Evolutionary conservation across 2,888 invertebrate species (phyloP), one percentile per base, ranked within the genome.

Genomic region (Tinea semifulvella): DNA sequence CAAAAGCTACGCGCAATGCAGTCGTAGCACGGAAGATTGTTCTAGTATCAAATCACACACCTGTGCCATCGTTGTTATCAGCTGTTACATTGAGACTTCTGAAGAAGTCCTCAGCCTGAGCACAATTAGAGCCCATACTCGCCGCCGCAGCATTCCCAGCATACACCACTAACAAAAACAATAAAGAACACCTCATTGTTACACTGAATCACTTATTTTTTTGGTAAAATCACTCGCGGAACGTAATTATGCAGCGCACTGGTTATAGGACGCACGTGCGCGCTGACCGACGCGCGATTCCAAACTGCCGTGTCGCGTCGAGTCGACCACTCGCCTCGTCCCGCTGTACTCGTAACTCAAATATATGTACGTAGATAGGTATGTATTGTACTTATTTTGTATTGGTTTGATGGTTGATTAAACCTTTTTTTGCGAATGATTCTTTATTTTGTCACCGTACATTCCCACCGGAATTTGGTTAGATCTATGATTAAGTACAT

Each of bases 31-130:
- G n/a, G n/a, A n/a, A n/a, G n/a, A n/a, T n/a, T n/a, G n/a, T n/a
- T n/a, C n/a, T n/a, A n/a, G n/a, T n/a, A n/a, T n/a, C n/a, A n/a
- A n/a, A n/a, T n/a, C n/a, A n/a, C 31, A 64, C 70, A 80, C 79
- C 79, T 80, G 79, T 68, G 61, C 65, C 65, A 47, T 66, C 60
- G 59, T 60, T 67, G 56, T 73, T 73, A 62, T 77, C 77, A 75
- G 77, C 79, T 76, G 80, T 68, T 63, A 65, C 63, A 59, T 79
- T 77, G 63, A 75, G 71, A 52, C 72, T 68, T 52, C 60, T 51
- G 61, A 79, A 73, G 69, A 72, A 76, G 55, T 68, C 67, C 51
- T 70, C 65, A 45, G 74, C 55, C 36, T 56, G 57, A 48, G 62
- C 57, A 56, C 31, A 31, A 13, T 2, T 31, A 2, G 13, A 14